Base-by-base conservation (phyloP, 2,113 vertebrate genomes). In the Anser cygnoides region DNA sequence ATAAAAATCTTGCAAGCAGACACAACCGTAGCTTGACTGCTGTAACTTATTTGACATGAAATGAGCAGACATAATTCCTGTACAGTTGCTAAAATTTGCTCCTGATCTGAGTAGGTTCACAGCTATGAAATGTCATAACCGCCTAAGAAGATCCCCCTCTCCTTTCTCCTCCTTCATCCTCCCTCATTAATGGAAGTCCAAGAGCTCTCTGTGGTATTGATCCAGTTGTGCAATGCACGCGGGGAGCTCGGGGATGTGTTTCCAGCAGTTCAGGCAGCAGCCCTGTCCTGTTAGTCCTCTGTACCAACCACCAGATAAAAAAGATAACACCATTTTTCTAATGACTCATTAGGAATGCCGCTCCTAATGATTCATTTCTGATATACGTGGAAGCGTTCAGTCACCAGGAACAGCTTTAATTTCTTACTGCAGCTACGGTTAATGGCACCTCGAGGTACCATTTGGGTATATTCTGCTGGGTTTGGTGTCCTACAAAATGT, bases 141-240 rank as follows among this genome's bases (percentile, higher is more conserved):
- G 59, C 41, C 4, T 13, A 26, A 35, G 26, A 77, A 70, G 37
- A 61, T 54, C 13, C 11, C 37, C 19, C 29, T 86, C 88, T 25
- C 18, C 62, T 61, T 86, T 75, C 41, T 39, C 65, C 57, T 87
- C 86, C 11, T 19, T 37, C 39, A 65, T 31, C 10, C 49, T 93
- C 35, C 44, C 50, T 37, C 37, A 10, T 61, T 73, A 90, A 84
- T 58, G n/a, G 50, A 31, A 67, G 22, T 86, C 22, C 2, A 83
- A 52, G 39, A 70, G 26, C 67, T 88, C 85, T 66, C 59, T 66
- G 9, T 65, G 3, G 37, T 66, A 88, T 19, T 52, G 59, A 84
- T 55, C 54, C n/a, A 73, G 62, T n/a, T 2, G 0, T 31, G 16
- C 1, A 1, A 44, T 12, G 31, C n/a, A n/a, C 12, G 41, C 2